These are phyloP conservation scores for Stenopsyche tienmushanensis DNA, from an alignment of 1,140 invertebrate genomes.

Conservation along the genomic window DNA sequence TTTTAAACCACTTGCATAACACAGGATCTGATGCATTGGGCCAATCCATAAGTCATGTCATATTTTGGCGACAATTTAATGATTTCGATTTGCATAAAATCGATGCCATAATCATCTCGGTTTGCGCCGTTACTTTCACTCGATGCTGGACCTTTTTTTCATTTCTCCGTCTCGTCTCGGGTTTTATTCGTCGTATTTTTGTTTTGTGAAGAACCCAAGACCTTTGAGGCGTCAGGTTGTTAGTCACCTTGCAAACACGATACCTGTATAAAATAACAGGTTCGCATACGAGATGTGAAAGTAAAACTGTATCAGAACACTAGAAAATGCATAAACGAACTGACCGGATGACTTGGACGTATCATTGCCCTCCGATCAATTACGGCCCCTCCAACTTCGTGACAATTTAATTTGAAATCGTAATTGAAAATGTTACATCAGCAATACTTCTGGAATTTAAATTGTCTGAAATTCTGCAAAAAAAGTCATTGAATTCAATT, in stretches of 20 bases:
- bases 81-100: too few species aligned
- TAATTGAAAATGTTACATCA: background rate
- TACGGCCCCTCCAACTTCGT: background rate
- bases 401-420: background rate
- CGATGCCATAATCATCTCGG: too few species aligned
- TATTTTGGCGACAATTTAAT: too few species aligned
- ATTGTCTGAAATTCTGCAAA: background rate
- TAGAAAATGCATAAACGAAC: constrained; percentile 26
- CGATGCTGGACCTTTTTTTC: background rate
- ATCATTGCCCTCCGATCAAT: constrained; percentile 4
- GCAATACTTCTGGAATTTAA: background rate
- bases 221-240: constrained; percentile 20
- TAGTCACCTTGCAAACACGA: constrained; percentile 1
- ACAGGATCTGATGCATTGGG: background rate
- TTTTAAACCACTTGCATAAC: background rate
- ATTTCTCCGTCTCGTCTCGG: background rate
- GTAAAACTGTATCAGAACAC: constrained; percentile 30
- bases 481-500: background rate
- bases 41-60: too few species aligned
- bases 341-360: constrained; percentile 8
- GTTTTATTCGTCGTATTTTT: background rate
- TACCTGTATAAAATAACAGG: constrained; percentile 15
- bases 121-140: background rate
- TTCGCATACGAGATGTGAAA: constrained; percentile 24
- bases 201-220: constrained; percentile 1